Conservation (phyloP, 2,113 vertebrate species). For the Eonycteris spelaea region DNA sequence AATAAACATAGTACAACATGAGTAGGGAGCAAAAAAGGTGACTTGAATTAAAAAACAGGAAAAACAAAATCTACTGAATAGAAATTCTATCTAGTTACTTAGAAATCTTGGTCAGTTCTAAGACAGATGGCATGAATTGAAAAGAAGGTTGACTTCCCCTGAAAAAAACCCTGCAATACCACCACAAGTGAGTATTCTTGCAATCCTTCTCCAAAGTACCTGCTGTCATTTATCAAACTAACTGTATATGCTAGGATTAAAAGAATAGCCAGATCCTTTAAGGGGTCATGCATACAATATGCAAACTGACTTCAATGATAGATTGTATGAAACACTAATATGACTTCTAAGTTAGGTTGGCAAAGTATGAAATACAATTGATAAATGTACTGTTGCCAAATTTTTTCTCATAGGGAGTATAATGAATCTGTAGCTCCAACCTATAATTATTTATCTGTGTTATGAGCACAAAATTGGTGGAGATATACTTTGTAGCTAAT, state of each 20-base stretch:
- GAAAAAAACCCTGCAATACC: no score
- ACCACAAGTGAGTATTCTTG: no score
- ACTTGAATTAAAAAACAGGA: not conserved
- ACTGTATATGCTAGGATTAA: not conserved
- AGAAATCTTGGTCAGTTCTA: not conserved
- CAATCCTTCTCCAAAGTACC: not conserved
- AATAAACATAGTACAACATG: not conserved
- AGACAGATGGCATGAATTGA: no score
- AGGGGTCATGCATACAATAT: not conserved
- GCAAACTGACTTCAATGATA: not conserved
- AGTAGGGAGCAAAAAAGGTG: not conserved
- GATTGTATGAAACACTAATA: not conserved
- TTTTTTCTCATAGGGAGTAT: not conserved
- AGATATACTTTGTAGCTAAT: not conserved
- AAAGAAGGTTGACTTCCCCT: no score
- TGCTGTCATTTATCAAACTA: not conserved
- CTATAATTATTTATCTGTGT: not conserved
- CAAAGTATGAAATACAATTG: not conserved
- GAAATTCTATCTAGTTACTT: not conserved
- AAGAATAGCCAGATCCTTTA: not conserved
- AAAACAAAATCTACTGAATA: not conserved
- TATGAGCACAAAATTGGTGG: not conserved
- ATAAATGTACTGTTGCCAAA: not conserved
- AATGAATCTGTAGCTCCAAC: not conserved
- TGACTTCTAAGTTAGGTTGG: not conserved